A percentile compares a stretch with the other conserved stretches of the same genome.
Evolutionary conservation across 2,113 vertebrate species (phyloP).

Genomic region (Petromus typicus): DNA sequence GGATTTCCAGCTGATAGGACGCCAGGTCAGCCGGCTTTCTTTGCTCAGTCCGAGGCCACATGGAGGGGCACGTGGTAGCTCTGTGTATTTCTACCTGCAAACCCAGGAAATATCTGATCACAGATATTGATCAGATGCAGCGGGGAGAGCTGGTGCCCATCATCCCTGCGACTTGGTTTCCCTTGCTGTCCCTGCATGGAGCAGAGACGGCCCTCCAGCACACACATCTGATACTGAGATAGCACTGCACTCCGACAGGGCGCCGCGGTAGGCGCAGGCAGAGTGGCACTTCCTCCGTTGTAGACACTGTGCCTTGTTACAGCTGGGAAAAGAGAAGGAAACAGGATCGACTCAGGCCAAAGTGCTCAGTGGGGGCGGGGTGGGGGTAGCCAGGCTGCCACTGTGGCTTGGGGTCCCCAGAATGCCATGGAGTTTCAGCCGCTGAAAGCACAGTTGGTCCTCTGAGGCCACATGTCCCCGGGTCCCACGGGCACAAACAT

Average conservation of each 20-base stretch:
- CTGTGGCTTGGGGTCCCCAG: too few relatives aligned
- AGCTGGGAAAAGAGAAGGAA: background rate
- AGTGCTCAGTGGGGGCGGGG: too few relatives aligned
- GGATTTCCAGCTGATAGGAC: background rate
- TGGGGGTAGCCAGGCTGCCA: accelerated
- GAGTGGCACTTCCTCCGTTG: accelerated
- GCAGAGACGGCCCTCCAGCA: accelerated
- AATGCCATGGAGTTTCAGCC: accelerated
- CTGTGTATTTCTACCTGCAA: accelerated
- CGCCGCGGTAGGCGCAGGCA: accelerated
- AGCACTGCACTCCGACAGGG: accelerated
- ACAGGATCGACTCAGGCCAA: accelerated
- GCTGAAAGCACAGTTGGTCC: accelerated
- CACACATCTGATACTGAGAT: accelerated
- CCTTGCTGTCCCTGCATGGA: accelerated
- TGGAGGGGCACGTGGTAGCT: accelerated
- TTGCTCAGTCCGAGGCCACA: accelerated
- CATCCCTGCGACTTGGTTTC: background rate
- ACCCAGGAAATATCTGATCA: accelerated
- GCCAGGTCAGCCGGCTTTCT: accelerated
- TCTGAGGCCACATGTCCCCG: accelerated
- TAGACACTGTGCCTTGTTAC: accelerated
- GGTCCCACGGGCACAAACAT: background rate
- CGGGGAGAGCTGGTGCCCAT: accelerated
- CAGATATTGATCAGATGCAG: too few relatives aligned